These are phyloP conservation scores for Scleropages formosus DNA, from an alignment of 2,797 vertebrate species.

Conservation along the genomic window DNA sequence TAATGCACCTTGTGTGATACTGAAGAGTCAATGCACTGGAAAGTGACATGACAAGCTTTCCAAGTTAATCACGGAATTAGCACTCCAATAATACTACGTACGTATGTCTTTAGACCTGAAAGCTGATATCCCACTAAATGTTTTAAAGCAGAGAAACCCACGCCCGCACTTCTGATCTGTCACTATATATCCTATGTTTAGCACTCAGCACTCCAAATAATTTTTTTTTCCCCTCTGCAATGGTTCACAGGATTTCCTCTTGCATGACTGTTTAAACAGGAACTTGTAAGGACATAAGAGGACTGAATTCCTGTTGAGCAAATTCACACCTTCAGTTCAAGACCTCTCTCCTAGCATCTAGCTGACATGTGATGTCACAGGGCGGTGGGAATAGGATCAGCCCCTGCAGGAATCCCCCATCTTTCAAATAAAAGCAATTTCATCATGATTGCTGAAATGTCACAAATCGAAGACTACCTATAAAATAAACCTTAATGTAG, in stretches of 20 bases:
- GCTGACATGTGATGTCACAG: background rate
- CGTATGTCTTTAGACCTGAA: background rate
- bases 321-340: background rate
- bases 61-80: constrained; percentile 3
- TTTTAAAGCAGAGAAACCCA: background rate
- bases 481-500: too few relatives aligned
- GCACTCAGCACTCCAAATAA: background rate
- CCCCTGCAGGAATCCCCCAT: background rate
- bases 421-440: constrained; percentile 1
- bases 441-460: background rate
- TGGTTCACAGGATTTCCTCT: constrained; percentile 27
- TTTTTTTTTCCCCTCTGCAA: constrained; percentile 14
- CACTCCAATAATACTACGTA: background rate
- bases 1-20: background rate
- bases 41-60: constrained; percentile 2
- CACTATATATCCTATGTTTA: background rate
- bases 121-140: background rate
- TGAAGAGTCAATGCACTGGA: background rate
- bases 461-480: too few relatives aligned
- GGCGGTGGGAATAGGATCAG: background rate
- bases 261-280: background rate
- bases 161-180: background rate
- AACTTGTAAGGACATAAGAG: constrained; percentile 2
- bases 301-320: background rate
- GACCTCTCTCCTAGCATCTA: constrained; percentile 13